Percentiles rank a stretch among this genome's conserved stretches.
Conservation (phyloP, 2,797 vertebrate species). For the Lophius americanus region DNA sequence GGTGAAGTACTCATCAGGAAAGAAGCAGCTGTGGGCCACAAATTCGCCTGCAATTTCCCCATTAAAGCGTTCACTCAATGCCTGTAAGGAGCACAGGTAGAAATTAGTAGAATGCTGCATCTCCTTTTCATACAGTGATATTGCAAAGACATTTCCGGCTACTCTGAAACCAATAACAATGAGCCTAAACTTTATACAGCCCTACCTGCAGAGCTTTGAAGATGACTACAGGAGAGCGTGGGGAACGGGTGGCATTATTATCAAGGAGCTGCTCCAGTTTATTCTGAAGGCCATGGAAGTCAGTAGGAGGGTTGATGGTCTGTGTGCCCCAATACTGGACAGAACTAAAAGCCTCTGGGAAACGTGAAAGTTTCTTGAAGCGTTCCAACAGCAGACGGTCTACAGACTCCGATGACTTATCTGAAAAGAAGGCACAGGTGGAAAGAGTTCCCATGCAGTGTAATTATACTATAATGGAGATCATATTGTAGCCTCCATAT, state of each 20-base stretch:
- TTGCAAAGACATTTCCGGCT: too few relatives aligned
- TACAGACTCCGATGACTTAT: conserved; percentile 88
- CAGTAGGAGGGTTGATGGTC: conserved; percentile 93
- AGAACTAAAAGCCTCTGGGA: conserved; percentile 96
- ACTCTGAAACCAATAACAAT: too few relatives aligned
- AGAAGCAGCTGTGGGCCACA: conserved; percentile 94
- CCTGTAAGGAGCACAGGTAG: conserved; percentile 74
- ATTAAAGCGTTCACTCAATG: conserved; percentile 95
- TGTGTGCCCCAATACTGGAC: conserved; percentile 95
- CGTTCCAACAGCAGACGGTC: conserved; percentile 93
- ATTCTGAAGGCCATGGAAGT: conserved; percentile 89
- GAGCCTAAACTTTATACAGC: neutral
- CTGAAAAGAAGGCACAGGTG: conserved; percentile 65
- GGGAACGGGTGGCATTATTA: conserved; percentile 94
- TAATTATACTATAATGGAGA: neutral
- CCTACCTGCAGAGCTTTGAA: conserved; percentile 95
- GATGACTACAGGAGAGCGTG: conserved; percentile 91
- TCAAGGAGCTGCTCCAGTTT: conserved; percentile 91
- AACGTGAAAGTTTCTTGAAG: conserved; percentile 92
- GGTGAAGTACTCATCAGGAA: conserved; percentile 98
- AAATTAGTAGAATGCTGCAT: conserved; percentile 2
- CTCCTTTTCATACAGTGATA: neutral
- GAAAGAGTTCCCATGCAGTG: neutral
- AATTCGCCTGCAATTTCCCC: conserved; percentile 95
- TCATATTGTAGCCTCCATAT: neutral